Conservation (phyloP, 2,797 vertebrate genomes). For the Tympanoctomys barrerae region DNA sequence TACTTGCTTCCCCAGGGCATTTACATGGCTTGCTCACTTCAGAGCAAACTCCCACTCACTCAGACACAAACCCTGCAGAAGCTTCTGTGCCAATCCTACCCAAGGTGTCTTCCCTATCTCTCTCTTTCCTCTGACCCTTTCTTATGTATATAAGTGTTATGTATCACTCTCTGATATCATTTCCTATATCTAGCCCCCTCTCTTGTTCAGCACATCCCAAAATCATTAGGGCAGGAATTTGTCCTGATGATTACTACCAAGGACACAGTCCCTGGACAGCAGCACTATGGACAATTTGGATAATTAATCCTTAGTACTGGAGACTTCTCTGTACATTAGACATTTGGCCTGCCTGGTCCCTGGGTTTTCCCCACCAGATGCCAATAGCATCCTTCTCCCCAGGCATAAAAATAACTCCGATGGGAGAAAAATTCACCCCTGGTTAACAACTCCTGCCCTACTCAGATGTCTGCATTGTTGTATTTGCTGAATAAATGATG, state of each 20-base stretch:
- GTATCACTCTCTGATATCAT: neutral
- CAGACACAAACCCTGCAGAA: neutral
- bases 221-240: neutral
- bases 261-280: neutral
- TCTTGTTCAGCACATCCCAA: neutral
- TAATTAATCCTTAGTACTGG: neutral
- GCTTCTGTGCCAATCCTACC: neutral
- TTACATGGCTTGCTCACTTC: neutral
- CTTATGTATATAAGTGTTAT: neutral
- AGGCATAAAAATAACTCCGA: neutral
- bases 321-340: neutral
- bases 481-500: constrained; percentile 8
- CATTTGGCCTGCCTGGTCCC: neutral
- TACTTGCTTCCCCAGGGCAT: too few species aligned
- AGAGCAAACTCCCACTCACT: neutral
- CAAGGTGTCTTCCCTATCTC: neutral
- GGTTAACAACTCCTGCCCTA: neutral
- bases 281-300: too few species aligned
- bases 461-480: neutral
- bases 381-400: neutral
- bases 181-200: neutral
- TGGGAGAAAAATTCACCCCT: neutral
- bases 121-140: neutral
- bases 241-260: neutral
- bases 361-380: neutral